Conservation (phyloP, 2,113 vertebrate species). For the Progne subis region DNA sequence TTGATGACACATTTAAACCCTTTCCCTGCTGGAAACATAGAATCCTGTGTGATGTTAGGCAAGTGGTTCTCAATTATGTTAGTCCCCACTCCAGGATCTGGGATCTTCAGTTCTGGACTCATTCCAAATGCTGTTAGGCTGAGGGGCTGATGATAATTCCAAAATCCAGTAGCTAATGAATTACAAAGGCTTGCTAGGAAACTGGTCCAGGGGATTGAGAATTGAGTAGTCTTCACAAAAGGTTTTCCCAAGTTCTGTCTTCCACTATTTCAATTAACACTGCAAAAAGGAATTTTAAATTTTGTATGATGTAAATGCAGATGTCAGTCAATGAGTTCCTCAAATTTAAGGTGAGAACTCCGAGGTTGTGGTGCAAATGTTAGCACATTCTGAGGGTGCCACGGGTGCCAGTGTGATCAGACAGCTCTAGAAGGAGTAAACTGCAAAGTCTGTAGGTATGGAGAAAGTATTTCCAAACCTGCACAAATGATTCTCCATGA, state of each 20-base stretch:
- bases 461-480: neutral
- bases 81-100: neutral
- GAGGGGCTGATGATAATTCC: neutral
- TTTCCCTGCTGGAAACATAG: neutral
- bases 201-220: neutral
- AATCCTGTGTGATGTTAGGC: neutral
- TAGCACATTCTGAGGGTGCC: neutral
- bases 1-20: neutral
- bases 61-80: neutral
- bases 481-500: neutral
- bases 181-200: neutral
- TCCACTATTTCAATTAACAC: neutral
- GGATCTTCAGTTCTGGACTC: neutral
- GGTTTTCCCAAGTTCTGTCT: neutral
- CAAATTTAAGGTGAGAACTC: neutral
- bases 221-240: neutral
- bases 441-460: neutral
- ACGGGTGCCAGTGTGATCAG: neutral
- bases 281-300: neutral
- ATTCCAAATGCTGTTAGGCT: neutral
- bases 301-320: neutral
- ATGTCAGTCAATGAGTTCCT: neutral
- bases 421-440: neutral
- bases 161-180: neutral
- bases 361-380: neutral